Evolutionary conservation across 2,797 vertebrate species (phyloP).

Genomic region (Megaceryle alcyon): DNA sequence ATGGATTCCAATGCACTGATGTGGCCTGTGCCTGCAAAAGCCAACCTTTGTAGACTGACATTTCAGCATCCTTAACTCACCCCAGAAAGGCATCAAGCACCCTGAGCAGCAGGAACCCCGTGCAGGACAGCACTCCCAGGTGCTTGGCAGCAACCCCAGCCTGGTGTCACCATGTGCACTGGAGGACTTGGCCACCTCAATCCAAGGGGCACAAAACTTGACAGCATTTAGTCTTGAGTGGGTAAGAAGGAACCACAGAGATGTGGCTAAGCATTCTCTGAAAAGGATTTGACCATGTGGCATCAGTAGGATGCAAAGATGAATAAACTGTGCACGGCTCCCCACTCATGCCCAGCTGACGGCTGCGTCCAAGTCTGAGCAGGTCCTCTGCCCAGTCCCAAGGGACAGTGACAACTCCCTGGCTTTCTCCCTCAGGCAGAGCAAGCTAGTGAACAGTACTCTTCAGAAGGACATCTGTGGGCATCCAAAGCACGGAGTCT

Average conservation of each 20-base stretch:
- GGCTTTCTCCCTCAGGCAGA: neutral
- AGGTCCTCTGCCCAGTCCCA: neutral
- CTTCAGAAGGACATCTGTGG: neutral
- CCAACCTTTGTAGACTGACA: neutral
- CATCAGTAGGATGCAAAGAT: neutral
- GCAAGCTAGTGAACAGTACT: neutral
- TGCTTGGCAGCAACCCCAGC: neutral
- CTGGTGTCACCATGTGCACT: neutral
- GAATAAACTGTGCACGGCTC: neutral
- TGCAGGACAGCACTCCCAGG: neutral
- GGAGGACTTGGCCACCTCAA: neutral
- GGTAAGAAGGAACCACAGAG: neutral
- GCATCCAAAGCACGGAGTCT: neutral
- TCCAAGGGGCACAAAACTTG: neutral
- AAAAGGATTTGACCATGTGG: neutral
- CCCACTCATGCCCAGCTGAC: fast-evolving
- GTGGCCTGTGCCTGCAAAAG: neutral
- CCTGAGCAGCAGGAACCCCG: neutral
- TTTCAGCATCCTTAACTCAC: neutral
- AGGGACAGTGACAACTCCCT: neutral
- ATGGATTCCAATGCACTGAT: neutral
- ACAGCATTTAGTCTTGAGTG: neutral
- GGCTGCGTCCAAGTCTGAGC: neutral
- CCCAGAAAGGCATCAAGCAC: neutral
- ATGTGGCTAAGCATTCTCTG: neutral